These are phyloP conservation scores for Musca domestica DNA, from an alignment of 1,140 invertebrate genomes.

Conservation along the genomic window DNA sequence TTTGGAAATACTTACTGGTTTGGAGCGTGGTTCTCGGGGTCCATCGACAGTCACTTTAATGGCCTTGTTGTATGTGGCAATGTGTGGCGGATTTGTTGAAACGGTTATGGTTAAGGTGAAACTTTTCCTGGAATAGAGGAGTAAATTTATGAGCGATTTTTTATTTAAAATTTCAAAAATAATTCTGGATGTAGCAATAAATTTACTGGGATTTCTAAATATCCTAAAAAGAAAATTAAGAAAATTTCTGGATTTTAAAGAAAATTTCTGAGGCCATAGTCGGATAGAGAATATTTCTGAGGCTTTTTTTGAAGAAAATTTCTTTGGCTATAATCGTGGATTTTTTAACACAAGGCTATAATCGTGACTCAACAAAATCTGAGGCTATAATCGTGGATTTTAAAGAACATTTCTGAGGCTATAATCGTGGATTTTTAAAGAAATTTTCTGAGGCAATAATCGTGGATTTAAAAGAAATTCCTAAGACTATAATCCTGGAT, in stretches of 20 bases:
- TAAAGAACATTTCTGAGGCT: no score
- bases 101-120: conserved; percentile 96
- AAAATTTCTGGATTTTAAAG: background rate
- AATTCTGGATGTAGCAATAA: no score
- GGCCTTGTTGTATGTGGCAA: conserved; percentile 96
- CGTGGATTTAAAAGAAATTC: no score
- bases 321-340: no score
- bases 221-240: background rate
- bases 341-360: no score
- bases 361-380: no score
- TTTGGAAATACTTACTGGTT: conserved; percentile 78
- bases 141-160: background rate
- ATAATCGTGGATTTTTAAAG: no score
- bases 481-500: no score
- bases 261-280: background rate
- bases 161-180: background rate
- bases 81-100: conserved; percentile 87
- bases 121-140: conserved; percentile 78
- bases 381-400: no score
- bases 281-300: background rate
- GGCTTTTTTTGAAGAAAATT: no score
- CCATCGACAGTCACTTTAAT: conserved; percentile 99
- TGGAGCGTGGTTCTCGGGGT: conserved; percentile 94
- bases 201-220: no score
- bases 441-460: no score